These are phyloP conservation scores for Synergus umbraculus DNA, from an alignment of 2,888 invertebrate genomes.

Conservation along the genomic window DNA sequence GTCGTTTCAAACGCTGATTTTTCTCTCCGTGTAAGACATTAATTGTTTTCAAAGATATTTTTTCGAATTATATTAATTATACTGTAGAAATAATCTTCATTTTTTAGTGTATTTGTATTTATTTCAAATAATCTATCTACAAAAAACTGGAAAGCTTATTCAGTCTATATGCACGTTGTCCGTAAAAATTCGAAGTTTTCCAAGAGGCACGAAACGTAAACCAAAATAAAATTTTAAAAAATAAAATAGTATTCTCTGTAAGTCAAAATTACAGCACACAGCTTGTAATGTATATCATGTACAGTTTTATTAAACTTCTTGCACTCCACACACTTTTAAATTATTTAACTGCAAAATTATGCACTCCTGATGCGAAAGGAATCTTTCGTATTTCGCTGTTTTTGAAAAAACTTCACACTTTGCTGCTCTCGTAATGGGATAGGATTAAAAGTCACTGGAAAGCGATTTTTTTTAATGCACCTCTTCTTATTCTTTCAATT, in stretches of 20 bases:
- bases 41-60: not conserved
- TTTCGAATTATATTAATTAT: not conserved
- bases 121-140: slow-evolving; percentile 36
- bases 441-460: not conserved
- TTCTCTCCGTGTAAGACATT: not conserved
- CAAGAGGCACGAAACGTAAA: slow-evolving; percentile 12
- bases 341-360: not conserved
- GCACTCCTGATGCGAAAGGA: slow-evolving; percentile 7
- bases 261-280: slow-evolving; percentile 32
- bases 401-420: not conserved
- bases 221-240: not conserved
- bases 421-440: not conserved
- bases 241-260: not conserved
- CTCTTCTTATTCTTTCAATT: not conserved
- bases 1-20: too few relatives aligned
- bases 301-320: slow-evolving; percentile 32
- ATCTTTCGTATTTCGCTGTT: not conserved
- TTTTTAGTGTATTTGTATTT: slow-evolving; percentile 15
- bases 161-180: slow-evolving; percentile 24
- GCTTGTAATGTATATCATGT: slow-evolving; percentile 27
- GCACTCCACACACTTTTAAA: slow-evolving; percentile 9
- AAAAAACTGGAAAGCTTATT: slow-evolving; percentile 29
- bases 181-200: slow-evolving; percentile 21
- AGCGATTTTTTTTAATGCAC: not conserved
- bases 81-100: not conserved